Conservation (phyloP, 1,140 invertebrate genomes). For the Nomia melanderi region DNA sequence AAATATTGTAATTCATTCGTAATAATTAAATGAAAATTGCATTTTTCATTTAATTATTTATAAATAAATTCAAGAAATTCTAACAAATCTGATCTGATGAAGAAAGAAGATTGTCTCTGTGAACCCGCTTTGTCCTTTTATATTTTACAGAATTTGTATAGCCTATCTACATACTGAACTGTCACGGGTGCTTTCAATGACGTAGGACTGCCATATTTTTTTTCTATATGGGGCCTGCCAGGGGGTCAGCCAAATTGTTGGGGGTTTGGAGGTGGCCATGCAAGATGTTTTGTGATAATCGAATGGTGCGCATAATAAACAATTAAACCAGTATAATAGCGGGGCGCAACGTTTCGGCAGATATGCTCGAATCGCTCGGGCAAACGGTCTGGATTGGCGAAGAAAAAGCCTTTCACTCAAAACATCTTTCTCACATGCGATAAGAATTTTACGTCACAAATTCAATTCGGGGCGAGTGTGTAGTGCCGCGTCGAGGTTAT, state of each 20-base stretch:
- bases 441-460: conserved; percentile 53
- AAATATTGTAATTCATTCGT: not conserved
- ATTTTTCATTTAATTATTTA: not conserved
- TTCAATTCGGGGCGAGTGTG: conserved; percentile 35
- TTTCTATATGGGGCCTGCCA: conserved; percentile 72
- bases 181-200: conserved; percentile 64
- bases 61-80: not conserved
- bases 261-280: conserved; percentile 70
- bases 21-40: not conserved
- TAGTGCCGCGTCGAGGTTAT: conserved; percentile 55
- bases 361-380: conserved; percentile 57
- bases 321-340: conserved; percentile 58
- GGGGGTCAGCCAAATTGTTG: conserved; percentile 74
- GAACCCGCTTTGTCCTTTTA: conserved; percentile 11
- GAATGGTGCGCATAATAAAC: conserved; percentile 72
- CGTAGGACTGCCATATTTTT: conserved; percentile 76
- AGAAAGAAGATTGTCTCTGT: not conserved
- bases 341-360: conserved; percentile 54
- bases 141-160: not conserved
- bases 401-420: conserved; percentile 52
- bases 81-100: not conserved
- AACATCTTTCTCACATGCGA: conserved; percentile 50
- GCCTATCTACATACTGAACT: conserved; percentile 41
- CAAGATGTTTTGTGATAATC: conserved; percentile 73
- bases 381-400: conserved; percentile 40